phyloP scores from a whole-genome alignment of 2,888 invertebrate genomes.

The Parnassius glacialis region DNA sequence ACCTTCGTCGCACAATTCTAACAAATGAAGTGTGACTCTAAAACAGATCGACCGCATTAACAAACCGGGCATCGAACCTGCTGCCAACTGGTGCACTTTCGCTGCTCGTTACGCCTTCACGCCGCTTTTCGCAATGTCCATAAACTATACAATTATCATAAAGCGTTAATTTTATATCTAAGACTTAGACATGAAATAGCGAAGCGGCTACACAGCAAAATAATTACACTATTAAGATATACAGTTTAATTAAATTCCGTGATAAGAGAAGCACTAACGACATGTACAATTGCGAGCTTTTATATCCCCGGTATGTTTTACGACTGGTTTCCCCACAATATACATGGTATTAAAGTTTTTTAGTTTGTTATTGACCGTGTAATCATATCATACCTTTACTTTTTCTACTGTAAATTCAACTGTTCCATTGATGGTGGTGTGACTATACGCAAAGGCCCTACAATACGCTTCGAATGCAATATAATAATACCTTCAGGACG shows the following conservation, averaged over 20 bases:
- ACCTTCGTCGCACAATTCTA: not conserved
- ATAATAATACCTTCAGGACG: no score
- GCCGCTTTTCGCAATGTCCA: conserved; percentile 4
- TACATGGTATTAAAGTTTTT: no score
- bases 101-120: conserved; percentile 14
- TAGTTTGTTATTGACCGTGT: no score
- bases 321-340: no score
- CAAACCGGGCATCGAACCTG: conserved; percentile 34
- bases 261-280: no score
- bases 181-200: not conserved
- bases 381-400: no score
- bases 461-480: no score
- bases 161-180: conserved; percentile 8
- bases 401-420: no score
- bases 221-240: conserved; percentile 2
- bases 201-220: not conserved
- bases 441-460: no score
- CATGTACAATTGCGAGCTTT: not conserved
- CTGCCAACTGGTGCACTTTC: conserved; percentile 32
- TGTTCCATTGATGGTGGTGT: no score
- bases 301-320: no score
- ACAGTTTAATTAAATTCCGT: not conserved
- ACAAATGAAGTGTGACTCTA: conserved; percentile 29
- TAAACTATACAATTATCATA: conserved; percentile 5
- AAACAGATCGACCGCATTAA: conserved; percentile 35